Conservation (phyloP, 2,888 invertebrate genomes). For the Baccha elongata region DNA sequence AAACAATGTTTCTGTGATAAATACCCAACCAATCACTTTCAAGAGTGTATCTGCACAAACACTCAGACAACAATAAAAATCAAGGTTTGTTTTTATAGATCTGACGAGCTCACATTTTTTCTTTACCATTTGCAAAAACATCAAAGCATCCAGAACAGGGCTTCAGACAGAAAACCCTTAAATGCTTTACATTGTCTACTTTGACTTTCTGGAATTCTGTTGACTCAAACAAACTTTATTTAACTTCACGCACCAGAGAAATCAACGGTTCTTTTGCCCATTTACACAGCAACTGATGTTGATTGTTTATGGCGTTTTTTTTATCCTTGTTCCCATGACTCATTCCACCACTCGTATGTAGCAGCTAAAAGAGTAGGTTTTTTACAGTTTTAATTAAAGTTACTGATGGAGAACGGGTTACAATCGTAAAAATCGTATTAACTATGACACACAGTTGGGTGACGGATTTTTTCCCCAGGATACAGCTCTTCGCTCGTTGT, state of each 20-base stretch:
- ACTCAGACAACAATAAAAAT: neutral
- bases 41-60: neutral
- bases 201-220: conserved; percentile 41
- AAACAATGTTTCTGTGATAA: neutral
- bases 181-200: conserved; percentile 23
- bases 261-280: neutral
- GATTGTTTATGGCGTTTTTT: neutral
- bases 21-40: neutral
- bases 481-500: neutral
- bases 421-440: conserved; percentile 60
- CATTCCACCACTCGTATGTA: too few species aligned
- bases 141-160: neutral
- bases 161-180: conserved; percentile 9
- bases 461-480: neutral
- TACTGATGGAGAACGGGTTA: conserved; percentile 23
- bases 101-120: neutral
- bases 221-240: conserved; percentile 6
- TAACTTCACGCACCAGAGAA: conserved; percentile 23
- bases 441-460: conserved; percentile 34
- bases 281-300: neutral
- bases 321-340: neutral
- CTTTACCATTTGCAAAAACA: neutral
- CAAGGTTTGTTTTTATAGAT: neutral
- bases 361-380: neutral
- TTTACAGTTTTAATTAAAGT: conserved; percentile 63